These are phyloP conservation scores for Rhynchonycteris naso DNA, from an alignment of 2,797 vertebrate genomes.

Conservation along the genomic window DNA sequence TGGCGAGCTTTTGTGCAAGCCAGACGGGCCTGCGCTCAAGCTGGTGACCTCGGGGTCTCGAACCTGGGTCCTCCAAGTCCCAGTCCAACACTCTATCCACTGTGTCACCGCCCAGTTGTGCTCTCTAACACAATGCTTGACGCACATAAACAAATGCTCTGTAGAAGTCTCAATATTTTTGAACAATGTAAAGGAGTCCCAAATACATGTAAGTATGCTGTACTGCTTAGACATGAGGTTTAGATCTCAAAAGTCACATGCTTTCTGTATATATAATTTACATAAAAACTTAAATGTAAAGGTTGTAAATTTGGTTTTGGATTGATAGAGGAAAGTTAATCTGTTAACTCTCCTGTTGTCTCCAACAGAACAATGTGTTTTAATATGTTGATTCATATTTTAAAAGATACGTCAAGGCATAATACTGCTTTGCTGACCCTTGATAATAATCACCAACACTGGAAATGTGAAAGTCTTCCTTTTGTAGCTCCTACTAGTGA, in stretches of 20 bases:
- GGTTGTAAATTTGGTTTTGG: constrained; percentile 25
- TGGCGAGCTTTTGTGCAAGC: too few species aligned
- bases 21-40: too few species aligned
- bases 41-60: too few species aligned
- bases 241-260: background rate
- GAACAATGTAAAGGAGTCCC: background rate
- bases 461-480: constrained; percentile 11
- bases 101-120: too few species aligned
- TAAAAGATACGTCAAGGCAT: background rate
- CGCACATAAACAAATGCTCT: background rate
- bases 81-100: too few species aligned
- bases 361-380: constrained; percentile 29
- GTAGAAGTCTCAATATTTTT: constrained; percentile 40
- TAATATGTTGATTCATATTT: constrained; percentile 5
- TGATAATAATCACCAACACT: background rate
- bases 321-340: constrained; percentile 1
- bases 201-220: background rate
- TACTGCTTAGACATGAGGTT: background rate
- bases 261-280: constrained; percentile 35
- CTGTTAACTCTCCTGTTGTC: background rate
- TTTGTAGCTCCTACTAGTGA: background rate
- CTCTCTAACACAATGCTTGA: background rate
- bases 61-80: too few species aligned
- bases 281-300: background rate
- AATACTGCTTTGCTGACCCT: background rate